Conservation (phyloP, 2,888 invertebrate species). For the Cantharis rustica region DNA sequence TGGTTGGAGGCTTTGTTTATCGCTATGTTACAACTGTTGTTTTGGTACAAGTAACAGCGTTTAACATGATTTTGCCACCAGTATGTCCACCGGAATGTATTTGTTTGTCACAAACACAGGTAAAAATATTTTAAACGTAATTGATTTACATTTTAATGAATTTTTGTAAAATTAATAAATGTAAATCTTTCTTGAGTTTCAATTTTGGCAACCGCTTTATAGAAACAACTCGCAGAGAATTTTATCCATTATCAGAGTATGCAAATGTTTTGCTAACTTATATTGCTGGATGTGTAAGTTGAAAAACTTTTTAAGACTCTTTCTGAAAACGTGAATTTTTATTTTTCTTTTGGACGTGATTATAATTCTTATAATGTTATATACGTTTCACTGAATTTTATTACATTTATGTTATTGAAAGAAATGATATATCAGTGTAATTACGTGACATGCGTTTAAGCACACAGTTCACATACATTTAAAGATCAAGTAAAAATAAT, state of each 20-base stretch:
- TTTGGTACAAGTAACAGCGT: constrained; percentile 48
- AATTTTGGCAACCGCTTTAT: constrained; percentile 14
- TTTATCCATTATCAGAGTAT: constrained; percentile 33
- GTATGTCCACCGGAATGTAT: constrained; percentile 83
- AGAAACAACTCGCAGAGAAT: constrained; percentile 17
- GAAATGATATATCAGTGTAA: not conserved
- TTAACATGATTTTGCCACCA: constrained; percentile 57
- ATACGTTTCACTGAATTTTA: not conserved
- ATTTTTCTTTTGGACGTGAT: constrained; percentile 35
- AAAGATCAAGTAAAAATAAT: not conserved
- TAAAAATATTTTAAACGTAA: constrained; percentile 48
- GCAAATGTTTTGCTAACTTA: constrained; percentile 39
- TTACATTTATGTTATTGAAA: not conserved
- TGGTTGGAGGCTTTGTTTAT: constrained; percentile 47
- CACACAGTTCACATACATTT: not conserved
- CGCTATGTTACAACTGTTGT: constrained; percentile 48
- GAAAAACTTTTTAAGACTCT: constrained; percentile 14
- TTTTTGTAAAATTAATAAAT: not conserved
- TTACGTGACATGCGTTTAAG: not conserved
- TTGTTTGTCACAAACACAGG: constrained; percentile 85
- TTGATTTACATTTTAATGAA: not conserved
- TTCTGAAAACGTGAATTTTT: constrained; percentile 14
- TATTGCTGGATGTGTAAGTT: constrained; percentile 39
- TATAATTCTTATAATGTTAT: constrained; percentile 36
- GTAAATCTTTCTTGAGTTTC: constrained; percentile 2